These are phyloP conservation scores for Hyles lineata DNA, from an alignment of 2,888 invertebrate species.

Conservation along the genomic window DNA sequence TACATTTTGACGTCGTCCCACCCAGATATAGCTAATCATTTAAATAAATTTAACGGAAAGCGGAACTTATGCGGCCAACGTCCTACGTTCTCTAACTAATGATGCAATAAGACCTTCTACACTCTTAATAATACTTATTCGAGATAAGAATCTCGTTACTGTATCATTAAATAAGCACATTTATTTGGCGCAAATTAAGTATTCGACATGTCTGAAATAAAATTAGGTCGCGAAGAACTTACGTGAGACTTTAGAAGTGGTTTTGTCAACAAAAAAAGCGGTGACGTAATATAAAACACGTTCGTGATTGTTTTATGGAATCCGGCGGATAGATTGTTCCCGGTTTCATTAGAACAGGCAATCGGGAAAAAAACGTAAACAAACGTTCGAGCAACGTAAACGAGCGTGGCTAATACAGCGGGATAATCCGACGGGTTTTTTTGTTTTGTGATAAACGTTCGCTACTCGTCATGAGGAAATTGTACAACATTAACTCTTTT, in stretches of 20 bases:
- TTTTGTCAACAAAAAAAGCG: neutral
- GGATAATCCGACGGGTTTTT: conserved; percentile 71
- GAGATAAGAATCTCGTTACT: conserved; percentile 24
- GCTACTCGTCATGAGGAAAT: conserved; percentile 51
- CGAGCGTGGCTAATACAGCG: conserved; percentile 56
- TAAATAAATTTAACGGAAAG: conserved; percentile 45
- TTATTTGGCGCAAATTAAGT: conserved; percentile 35
- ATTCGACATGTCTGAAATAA: conserved; percentile 41
- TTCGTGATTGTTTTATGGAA: conserved; percentile 34
- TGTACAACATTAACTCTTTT: conserved; percentile 32
- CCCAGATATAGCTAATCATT: conserved; percentile 36
- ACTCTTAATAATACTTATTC: conserved; percentile 29
- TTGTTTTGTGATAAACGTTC: conserved; percentile 48
- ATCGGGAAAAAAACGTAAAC: conserved; percentile 66
- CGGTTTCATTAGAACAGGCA: conserved; percentile 38
- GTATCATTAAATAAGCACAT: conserved; percentile 23
- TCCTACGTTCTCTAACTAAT: conserved; percentile 46
- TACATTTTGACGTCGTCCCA: conserved; percentile 33
- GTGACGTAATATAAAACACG: conserved; percentile 15
- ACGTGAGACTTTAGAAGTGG: conserved; percentile 13
- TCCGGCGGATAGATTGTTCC: conserved; percentile 38
- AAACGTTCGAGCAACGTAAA: conserved; percentile 58
- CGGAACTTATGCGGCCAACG: conserved; percentile 43
- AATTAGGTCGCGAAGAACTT: conserved; percentile 40
- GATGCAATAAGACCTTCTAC: conserved; percentile 51